Evolutionary conservation across 2,797 vertebrate genomes (phyloP).

Genomic region (Urocyon cinereoargenteus): DNA sequence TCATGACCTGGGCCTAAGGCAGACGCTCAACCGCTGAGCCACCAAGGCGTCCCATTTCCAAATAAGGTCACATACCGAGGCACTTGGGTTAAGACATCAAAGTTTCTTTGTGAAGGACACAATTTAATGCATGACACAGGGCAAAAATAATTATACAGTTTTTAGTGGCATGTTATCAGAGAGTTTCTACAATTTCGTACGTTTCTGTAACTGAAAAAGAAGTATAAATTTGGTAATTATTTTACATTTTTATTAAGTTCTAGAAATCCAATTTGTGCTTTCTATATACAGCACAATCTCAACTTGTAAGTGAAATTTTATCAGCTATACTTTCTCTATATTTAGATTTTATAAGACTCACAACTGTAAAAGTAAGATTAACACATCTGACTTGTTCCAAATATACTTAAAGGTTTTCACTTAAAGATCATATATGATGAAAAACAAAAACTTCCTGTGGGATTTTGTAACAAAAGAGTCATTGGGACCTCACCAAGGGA

Average conservation of each 20-base stretch:
- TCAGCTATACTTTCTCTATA: neutral
- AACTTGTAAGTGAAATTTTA: neutral
- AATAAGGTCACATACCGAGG: neutral
- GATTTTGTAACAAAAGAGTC: neutral
- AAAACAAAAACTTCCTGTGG: neutral
- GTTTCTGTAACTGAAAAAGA: neutral
- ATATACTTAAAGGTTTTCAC: neutral
- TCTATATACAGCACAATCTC: neutral
- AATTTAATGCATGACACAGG: neutral
- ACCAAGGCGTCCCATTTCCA: neutral
- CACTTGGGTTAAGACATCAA: neutral
- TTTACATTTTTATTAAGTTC: neutral
- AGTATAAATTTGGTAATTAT: neutral
- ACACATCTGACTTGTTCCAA: neutral
- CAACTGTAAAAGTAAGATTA: neutral
- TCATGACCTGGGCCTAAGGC: too few species aligned
- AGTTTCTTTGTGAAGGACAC: neutral
- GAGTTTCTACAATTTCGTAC: neutral
- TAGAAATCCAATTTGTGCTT: neutral
- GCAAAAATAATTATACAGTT: neutral
- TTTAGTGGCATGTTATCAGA: neutral
- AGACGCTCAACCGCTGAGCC: too few species aligned
- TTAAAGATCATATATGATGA: neutral
- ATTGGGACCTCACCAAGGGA: neutral
- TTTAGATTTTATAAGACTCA: neutral